Percentiles rank a stretch among this genome's conserved stretches.
Evolutionary conservation across 2,797 vertebrate genomes (phyloP).

Genomic region (Myiothlypis chrysogaster): DNA sequence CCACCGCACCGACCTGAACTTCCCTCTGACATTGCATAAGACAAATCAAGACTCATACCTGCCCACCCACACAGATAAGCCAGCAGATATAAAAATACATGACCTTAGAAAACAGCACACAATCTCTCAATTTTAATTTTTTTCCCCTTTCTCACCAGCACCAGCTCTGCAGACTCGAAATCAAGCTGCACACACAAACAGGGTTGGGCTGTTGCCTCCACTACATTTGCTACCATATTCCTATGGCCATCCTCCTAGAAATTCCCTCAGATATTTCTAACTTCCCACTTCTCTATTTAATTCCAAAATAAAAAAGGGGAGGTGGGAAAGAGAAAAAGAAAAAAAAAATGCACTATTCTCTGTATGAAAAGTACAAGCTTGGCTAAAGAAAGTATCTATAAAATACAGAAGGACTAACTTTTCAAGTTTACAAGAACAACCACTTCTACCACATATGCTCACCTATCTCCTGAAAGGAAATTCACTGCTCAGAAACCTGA

Average conservation of each 20-base stretch:
- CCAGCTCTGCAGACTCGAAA: background rate
- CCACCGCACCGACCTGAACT: slow-evolving; percentile 12
- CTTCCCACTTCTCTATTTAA: background rate
- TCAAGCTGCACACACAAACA: background rate
- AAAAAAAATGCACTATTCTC: background rate
- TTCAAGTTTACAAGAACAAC: slow-evolving; percentile 2
- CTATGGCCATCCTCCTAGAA: background rate
- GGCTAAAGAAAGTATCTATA: background rate
- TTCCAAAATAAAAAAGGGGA: background rate
- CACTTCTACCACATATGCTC: background rate
- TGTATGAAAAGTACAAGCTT: background rate
- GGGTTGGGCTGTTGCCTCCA: background rate
- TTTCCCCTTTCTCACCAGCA: background rate
- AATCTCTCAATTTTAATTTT: background rate
- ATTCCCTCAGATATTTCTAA: background rate
- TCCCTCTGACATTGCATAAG: slow-evolving; percentile 30
- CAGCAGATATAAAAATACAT: slow-evolving; percentile 57
- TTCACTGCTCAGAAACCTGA: slow-evolving; percentile 10
- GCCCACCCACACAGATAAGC: slow-evolving; percentile 19
- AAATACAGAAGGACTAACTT: background rate
- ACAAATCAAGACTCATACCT: background rate
- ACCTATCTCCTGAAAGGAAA: slow-evolving; percentile 48
- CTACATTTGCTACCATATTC: background rate
- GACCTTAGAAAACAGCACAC: slow-evolving; percentile 61
- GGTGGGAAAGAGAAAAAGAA: background rate